A percentile compares a stretch with the other conserved stretches of the same genome.
phyloP scores from a whole-genome alignment of 2,113 vertebrate species.

The Pterocles orientalis region DNA sequence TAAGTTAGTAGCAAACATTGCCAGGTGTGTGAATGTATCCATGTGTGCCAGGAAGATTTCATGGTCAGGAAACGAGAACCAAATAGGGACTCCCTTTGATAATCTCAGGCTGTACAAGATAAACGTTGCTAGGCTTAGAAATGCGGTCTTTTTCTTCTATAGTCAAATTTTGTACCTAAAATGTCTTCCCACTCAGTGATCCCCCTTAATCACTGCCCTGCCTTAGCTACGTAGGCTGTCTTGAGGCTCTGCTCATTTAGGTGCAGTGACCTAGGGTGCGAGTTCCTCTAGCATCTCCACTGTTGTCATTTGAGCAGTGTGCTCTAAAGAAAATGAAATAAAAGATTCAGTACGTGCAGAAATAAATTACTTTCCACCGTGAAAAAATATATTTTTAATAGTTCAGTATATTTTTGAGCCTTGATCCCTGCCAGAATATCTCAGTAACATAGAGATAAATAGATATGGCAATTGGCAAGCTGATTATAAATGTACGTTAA shows the following conservation, averaged over 20 bases:
- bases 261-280: not conserved
- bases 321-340: not conserved
- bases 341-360: not conserved
- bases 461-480: not conserved
- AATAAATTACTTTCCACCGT: not conserved
- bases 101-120: not conserved
- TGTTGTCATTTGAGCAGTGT: not conserved
- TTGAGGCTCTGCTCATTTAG: not conserved
- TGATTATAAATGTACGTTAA: not conserved
- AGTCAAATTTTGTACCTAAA: not conserved
- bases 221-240: not conserved
- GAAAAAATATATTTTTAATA: not conserved
- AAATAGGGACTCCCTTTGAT: not conserved
- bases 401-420: not conserved
- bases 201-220: not conserved
- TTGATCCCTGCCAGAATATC: not conserved
- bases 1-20: not conserved
- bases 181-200: not conserved
- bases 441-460: not conserved
- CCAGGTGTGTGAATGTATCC: not conserved
- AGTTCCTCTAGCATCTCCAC: not conserved
- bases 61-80: not conserved
- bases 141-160: not conserved
- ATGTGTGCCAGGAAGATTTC: not conserved
- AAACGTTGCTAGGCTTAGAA: not conserved